These are phyloP conservation scores for Allophyes oxyacanthae DNA, from an alignment of 2,888 invertebrate species.

Conservation along the genomic window DNA sequence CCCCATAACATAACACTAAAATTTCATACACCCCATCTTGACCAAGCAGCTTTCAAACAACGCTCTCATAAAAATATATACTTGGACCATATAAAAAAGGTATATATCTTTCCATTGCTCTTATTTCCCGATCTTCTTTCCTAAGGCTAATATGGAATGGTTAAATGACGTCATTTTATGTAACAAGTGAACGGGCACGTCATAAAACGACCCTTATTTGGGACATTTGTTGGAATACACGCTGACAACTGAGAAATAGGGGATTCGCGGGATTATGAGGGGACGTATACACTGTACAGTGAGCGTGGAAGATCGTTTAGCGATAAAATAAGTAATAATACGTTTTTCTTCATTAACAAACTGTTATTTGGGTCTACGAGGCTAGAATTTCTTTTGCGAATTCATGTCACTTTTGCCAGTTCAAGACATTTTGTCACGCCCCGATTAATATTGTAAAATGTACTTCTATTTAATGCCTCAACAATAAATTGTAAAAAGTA, in stretches of 20 bases:
- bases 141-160: slow-evolving; percentile 44
- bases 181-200: slow-evolving; percentile 42
- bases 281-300: slow-evolving; percentile 62
- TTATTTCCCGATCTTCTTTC: slow-evolving; percentile 13
- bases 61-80: slow-evolving; percentile 16
- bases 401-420: too few species aligned
- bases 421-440: too few species aligned
- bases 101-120: neutral
- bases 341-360: slow-evolving; percentile 7
- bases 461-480: too few species aligned
- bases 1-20: slow-evolving; percentile 25
- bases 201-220: slow-evolving; percentile 56
- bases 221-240: slow-evolving; percentile 59
- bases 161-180: slow-evolving; percentile 52
- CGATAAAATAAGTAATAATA: neutral
- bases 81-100: slow-evolving; percentile 3
- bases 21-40: slow-evolving; percentile 12
- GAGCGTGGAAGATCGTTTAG: slow-evolving; percentile 41
- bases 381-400: neutral
- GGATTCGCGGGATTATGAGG: slow-evolving; percentile 40
- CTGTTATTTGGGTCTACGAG: neutral
- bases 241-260: slow-evolving; percentile 69
- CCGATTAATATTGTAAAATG: too few species aligned
- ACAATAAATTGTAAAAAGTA: too few species aligned
- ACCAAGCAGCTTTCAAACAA: slow-evolving; percentile 13